phyloP scores from a whole-genome alignment of 2,113 vertebrate species.

The Ciconia stormi region DNA sequence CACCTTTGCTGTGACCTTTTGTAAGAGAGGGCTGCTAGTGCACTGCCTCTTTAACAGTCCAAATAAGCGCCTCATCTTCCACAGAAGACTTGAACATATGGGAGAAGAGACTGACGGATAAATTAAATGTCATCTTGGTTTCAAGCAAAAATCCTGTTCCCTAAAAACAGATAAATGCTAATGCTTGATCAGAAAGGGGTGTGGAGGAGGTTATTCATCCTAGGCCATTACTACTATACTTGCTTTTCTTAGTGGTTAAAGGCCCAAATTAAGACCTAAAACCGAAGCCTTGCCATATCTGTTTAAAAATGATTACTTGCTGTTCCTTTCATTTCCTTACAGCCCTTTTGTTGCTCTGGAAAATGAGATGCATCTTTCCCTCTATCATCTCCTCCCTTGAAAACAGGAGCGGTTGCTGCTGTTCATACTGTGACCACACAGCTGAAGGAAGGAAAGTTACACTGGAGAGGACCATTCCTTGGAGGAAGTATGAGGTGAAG shows the following conservation, averaged over 20 bases:
- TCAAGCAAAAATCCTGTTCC: not conserved
- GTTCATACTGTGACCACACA: not conserved
- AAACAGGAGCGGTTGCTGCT: not conserved
- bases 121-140: not conserved
- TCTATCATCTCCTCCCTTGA: not conserved
- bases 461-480: not conserved
- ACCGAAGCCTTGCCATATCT: accelerated
- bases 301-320: not conserved
- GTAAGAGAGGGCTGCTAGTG: not conserved
- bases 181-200: not conserved
- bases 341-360: not conserved
- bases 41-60: not conserved
- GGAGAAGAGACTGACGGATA: not conserved
- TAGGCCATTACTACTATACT: not conserved
- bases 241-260: not conserved
- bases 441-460: not conserved
- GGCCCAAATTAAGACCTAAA: not conserved
- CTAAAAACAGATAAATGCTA: not conserved
- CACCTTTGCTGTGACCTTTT: not conserved
- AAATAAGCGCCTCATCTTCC: not conserved
- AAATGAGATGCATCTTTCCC: not conserved
- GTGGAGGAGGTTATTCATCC: not conserved
- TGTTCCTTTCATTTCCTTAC: not conserved
- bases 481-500: not conserved
- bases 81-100: accelerated